phyloP scores from a whole-genome alignment of 37 sponge, comb jelly and placozoan genomes.

The Halichondria panicea region DNA sequence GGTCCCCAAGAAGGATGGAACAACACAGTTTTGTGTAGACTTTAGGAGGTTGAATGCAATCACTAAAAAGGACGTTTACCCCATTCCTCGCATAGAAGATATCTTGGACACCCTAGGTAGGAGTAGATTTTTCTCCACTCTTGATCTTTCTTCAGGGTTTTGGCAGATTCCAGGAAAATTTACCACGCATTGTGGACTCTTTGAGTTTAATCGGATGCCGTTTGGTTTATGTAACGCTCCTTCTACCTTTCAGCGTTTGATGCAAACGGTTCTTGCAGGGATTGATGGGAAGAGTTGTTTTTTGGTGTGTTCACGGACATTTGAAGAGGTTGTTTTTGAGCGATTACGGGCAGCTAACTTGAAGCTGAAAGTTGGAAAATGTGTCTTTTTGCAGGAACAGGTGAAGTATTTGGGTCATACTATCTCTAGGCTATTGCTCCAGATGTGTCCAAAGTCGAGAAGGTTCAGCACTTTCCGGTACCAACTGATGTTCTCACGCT shows the following conservation, averaged over 20 bases:
- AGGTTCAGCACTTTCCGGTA: slow-evolving; percentile 2
- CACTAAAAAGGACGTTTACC: slow-evolving; percentile 45
- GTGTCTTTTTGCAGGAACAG: background rate
- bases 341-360: no score
- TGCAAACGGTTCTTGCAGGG: no score
- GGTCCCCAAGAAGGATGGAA: slow-evolving; percentile 32
- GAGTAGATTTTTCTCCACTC: slow-evolving; percentile 24
- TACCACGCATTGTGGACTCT: slow-evolving; percentile 31
- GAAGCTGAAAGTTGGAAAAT: background rate
- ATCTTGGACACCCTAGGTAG: slow-evolving; percentile 13
- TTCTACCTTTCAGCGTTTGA: no score
- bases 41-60: slow-evolving; percentile 28
- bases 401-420: slow-evolving; percentile 15
- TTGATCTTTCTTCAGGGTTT: slow-evolving; percentile 44
- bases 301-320: no score
- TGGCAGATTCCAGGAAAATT: slow-evolving; percentile 50
- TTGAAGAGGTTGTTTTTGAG: no score
- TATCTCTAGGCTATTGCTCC: slow-evolving; percentile 26
- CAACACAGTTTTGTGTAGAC: slow-evolving; percentile 30
- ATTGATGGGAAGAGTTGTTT: no score
- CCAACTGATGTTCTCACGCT: slow-evolving; percentile 18
- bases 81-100: slow-evolving; percentile 42
- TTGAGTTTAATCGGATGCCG: slow-evolving; percentile 43
- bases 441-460: background rate
- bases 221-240: no score